Evolutionary conservation across 2,113 vertebrate species (phyloP), one percentile per base, ranked within the genome.

Genomic region (Lampris incognitus): DNA sequence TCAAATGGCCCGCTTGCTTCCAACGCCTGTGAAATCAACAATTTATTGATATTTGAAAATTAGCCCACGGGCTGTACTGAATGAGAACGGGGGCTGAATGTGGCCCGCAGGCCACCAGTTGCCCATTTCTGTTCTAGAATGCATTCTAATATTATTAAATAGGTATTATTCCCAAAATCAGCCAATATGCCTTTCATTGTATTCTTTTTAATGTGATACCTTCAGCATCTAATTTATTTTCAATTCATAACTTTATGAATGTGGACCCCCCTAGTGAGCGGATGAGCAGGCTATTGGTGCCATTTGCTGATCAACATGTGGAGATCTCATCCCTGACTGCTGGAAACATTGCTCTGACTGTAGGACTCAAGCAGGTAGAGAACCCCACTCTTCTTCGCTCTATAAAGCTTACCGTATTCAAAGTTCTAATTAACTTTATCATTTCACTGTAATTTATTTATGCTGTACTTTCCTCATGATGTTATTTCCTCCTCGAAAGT

Each of bases 301-400:
- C 98, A 13, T 99, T 99, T 92, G 98, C 98, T 65, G 98, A 99
- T 85, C 97, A 98, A 81, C 96, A 97, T 6, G 87, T 97, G 64
- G 98, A 99, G 93, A 97, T 98, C 79, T 89, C 96, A 37, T 97
- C 95, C 0, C 88, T 99, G 73, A 93, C 93, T 40, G 95, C 96
- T 11, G 98, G 98, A 75, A 99, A 99, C 92, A 99, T 99, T 83
- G 98, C 95, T 2, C 91, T 99, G 50, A 95, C 96, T 41, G 97
- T 99, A 9, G 98, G 98, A 39, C 95, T 99, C 76, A 99, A 98
- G 90, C 94, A 98, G 92, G 98, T 98, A 91, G 85, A 40, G 38
- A 8, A 9, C 9, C 3, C n/a, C 1, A 1, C 40, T 0, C 38
- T 10, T 13, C 11, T 4, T 10, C 8, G 10, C 24, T 64, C 65